Conservation (phyloP, 1,140 invertebrate species). For the Helicoverpa zea region DNA sequence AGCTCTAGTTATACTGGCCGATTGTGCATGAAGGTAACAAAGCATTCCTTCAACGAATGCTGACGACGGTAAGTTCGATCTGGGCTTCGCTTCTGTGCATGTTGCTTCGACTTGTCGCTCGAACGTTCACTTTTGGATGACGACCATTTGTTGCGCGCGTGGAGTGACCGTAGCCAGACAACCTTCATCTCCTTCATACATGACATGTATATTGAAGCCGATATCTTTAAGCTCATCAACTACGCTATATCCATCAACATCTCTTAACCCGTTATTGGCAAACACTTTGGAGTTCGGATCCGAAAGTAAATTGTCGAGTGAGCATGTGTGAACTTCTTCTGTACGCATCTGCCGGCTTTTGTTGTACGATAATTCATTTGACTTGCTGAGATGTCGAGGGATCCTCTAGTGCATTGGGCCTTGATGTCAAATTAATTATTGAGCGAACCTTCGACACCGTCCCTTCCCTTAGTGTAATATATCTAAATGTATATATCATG, state of each 20-base stretch:
- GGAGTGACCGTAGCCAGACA: neutral
- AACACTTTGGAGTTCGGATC: constrained; percentile 43
- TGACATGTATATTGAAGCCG: neutral
- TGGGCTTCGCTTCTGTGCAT: constrained; percentile 72
- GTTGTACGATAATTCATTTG: constrained; percentile 82
- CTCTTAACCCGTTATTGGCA: neutral
- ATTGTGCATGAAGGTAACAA: constrained; percentile 79
- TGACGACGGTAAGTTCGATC: constrained; percentile 76
- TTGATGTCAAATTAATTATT: constrained; percentile 65
- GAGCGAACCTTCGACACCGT: constrained; percentile 78
- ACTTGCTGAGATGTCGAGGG: constrained; percentile 84
- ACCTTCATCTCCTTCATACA: constrained; percentile 34
- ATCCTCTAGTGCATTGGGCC: constrained; percentile 60
- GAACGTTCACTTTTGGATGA: constrained; percentile 62
- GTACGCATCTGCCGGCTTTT: constrained; percentile 65
- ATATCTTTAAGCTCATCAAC: constrained; percentile 7
- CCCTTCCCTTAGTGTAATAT: constrained; percentile 55
- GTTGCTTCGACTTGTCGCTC: constrained; percentile 55
- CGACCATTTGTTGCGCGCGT: constrained; percentile 1
- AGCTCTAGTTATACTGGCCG: constrained; percentile 79
- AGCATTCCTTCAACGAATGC: constrained; percentile 84
- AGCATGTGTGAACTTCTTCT: constrained; percentile 58
- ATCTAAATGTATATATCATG: constrained; percentile 47
- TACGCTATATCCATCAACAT: neutral
- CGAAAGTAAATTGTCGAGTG: constrained; percentile 72